Evolutionary conservation across 2,888 invertebrate species (phyloP), one percentile per base, ranked within the genome.

Genomic region (Acanthococcus lagerstroemiae): DNA sequence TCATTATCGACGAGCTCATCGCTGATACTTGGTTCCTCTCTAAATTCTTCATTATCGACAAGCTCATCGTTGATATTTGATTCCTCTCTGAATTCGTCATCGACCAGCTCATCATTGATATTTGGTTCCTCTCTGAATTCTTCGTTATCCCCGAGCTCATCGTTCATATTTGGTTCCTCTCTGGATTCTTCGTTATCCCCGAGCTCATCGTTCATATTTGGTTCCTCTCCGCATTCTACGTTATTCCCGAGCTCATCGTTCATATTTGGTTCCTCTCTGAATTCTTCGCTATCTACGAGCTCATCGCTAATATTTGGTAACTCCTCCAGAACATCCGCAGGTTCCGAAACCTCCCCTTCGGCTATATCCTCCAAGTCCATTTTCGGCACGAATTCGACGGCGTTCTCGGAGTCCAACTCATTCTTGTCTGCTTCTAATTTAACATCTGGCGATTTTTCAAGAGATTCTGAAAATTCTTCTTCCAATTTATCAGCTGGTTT

Each of bases 351-450:
- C 21, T 65, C 45, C 1, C 9, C 30, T 30, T 45, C 55, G 22
- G 22, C 24, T 1, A 27, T 22, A 25, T 61, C 67, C 24, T 48
- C 19, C 1, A 48, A 50, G n/a, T 57, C 66, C 52, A 58, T 27
- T 66, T 66, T 58, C n/a, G 37, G 17, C 50, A 54, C 54, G 21
- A 15, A 50, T 26, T 67, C 61, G 15, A 19, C 55, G 4, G n/a
- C 60, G 27, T 24, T 37, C 9, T 58, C 44, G n/a, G n/a, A 12
- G 24, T n/a, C 12, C 6, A 19, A 21, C 7, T n/a, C 48, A 19
- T 22, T 22, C 30, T 56, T 50, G 6, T 26, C n/a, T 37, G 9
- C 25, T n/a, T 66, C 19, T 9, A 15, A 9, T 65, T 48, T 12
- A 6, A 25, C 26, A 27, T 15, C 4, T 4, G 4, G 19, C 46